A percentile compares a stretch with the other conserved stretches of the same genome.
These are phyloP conservation scores for Colistium nudipinnis DNA, from an alignment of 2,113 vertebrate species.

Conservation along the genomic window DNA sequence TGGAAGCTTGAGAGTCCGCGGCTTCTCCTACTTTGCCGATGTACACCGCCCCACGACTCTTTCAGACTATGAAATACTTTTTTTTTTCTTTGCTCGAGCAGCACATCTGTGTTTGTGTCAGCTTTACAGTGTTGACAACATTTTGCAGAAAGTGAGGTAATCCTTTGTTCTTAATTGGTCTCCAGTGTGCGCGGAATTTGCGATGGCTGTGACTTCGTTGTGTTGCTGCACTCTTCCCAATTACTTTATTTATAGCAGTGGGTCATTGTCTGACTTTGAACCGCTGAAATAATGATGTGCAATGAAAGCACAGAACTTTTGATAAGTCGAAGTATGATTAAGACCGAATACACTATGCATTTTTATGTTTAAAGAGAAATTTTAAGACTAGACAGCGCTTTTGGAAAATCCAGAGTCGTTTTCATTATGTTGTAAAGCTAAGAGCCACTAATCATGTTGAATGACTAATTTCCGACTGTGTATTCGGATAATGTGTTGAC, in stretches of 20 bases:
- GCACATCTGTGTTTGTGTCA: background rate
- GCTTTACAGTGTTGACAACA: conserved; percentile 13
- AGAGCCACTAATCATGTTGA: background rate
- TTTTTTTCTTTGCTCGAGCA: background rate
- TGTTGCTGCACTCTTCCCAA: conserved; percentile 32
- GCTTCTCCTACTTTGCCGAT: background rate
- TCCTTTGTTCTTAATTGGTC: conserved; percentile 51
- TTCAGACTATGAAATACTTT: background rate
- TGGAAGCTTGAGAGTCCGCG: background rate
- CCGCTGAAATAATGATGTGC: background rate
- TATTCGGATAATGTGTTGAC: conserved; percentile 11
- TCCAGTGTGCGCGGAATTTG: conserved; percentile 43
- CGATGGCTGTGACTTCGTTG: conserved; percentile 23
- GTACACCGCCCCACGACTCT: background rate
- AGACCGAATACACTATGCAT: no score
- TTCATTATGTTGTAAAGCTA: background rate
- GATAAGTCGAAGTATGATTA: background rate
- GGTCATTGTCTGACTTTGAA: conserved; percentile 34
- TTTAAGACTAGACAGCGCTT: no score
- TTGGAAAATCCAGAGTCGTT: background rate
- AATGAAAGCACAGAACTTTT: background rate
- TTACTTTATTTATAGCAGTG: conserved; percentile 39
- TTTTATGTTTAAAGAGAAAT: background rate
- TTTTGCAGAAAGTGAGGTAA: background rate
- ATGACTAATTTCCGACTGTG: conserved; percentile 27